Evolutionary conservation across 2,113 vertebrate species (phyloP).

Genomic region (Polypterus senegalus): DNA sequence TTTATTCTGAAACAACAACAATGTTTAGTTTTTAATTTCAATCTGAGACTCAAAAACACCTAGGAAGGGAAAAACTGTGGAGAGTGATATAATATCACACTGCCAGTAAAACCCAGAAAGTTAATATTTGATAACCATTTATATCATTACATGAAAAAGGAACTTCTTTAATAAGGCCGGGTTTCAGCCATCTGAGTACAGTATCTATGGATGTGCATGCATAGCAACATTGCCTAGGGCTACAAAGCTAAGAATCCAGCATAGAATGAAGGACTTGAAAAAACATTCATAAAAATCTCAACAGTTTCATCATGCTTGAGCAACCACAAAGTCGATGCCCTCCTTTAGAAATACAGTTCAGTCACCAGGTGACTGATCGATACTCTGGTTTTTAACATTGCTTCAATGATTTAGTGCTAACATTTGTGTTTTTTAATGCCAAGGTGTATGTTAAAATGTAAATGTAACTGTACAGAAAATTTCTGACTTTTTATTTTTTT

Average conservation of each 20-base stretch:
- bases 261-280: conserved; percentile 41
- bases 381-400: too few species aligned
- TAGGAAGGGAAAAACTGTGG: background rate
- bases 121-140: conserved; percentile 46
- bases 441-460: too few species aligned
- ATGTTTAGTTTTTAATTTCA: background rate
- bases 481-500: too few species aligned
- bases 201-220: conserved; percentile 57
- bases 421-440: too few species aligned
- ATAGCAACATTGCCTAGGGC: conserved; percentile 63
- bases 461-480: too few species aligned
- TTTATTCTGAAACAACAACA: background rate
- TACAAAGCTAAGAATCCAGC: conserved; percentile 66
- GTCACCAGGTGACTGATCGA: too few species aligned
- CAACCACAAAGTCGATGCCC: too few species aligned
- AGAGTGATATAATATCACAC: background rate
- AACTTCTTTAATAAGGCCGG: conserved; percentile 22
- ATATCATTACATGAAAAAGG: conserved; percentile 24
- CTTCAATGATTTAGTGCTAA: too few species aligned
- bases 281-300: conserved; percentile 54
- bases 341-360: too few species aligned
- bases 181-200: conserved; percentile 29
- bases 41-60: background rate
- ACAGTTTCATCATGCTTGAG: too few species aligned
- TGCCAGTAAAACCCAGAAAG: conserved; percentile 12